These are phyloP conservation scores for Leptopilina drosophilae DNA, from an alignment of 2,888 invertebrate genomes.

Conservation along the genomic window DNA sequence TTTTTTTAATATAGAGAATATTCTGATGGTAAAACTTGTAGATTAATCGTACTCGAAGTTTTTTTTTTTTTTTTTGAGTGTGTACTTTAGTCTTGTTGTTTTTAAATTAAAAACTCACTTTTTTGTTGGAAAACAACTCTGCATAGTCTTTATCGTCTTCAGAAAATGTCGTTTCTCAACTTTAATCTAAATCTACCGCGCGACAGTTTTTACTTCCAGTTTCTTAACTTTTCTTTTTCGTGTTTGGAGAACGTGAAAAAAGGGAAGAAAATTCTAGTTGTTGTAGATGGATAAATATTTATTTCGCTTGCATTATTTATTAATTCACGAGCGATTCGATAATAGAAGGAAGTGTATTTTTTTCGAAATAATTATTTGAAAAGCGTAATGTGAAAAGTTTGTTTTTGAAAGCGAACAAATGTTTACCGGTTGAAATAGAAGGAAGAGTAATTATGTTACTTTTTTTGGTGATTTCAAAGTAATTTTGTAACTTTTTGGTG, in stretches of 20 bases:
- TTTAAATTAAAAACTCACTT: conserved; percentile 9
- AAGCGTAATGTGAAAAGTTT: too few species aligned
- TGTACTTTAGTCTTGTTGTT: not conserved
- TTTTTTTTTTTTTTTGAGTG: not conserved
- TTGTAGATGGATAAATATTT: too few species aligned
- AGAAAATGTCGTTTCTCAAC: conserved; percentile 1
- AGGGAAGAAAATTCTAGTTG: not conserved
- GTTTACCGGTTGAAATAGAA: too few species aligned
- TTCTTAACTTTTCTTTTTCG: not conserved
- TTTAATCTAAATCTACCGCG: conserved; percentile 11
- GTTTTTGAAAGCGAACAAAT: too few species aligned
- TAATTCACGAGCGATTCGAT: too few species aligned
- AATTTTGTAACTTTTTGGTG: too few species aligned
- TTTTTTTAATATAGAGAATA: too few species aligned
- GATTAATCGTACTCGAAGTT: not conserved
- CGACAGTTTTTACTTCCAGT: not conserved
- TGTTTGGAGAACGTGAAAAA: not conserved
- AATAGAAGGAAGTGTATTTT: too few species aligned
- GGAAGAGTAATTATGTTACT: too few species aligned
- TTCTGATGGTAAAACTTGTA: not conserved
- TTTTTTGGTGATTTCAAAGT: too few species aligned
- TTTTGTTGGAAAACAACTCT: not conserved
- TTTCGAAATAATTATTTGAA: too few species aligned
- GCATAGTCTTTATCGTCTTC: conserved; percentile 1
- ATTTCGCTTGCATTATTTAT: too few species aligned